Conservation (phyloP, 2,797 vertebrate species). For the Antennarius maculatus region DNA sequence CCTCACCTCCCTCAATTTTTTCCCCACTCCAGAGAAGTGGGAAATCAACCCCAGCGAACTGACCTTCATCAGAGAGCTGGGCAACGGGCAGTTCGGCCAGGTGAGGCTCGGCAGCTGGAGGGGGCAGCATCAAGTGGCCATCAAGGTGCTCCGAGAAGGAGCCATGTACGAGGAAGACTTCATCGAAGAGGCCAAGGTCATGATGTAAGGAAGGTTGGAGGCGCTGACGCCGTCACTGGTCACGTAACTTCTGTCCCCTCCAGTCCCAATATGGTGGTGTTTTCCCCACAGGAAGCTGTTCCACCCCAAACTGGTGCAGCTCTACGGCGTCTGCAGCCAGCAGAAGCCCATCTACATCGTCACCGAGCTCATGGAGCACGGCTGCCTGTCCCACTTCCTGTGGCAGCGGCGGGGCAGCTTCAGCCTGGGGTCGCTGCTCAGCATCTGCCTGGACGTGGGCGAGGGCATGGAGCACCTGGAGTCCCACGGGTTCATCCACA, state of each 20-base stretch:
- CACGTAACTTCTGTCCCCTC: too few relatives aligned
- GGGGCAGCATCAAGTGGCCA: constrained; percentile 91
- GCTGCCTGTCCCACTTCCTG: constrained; percentile 91
- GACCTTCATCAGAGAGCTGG: constrained; percentile 85
- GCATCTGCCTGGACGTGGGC: constrained; percentile 90
- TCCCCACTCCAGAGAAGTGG: constrained; percentile 84
- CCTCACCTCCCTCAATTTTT: too few relatives aligned
- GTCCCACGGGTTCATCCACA: constrained; percentile 89
- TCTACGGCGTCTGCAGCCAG: constrained; percentile 93
- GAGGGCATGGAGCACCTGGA: constrained; percentile 95
- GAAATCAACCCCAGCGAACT: constrained; percentile 87
- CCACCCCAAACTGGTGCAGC: constrained; percentile 92
- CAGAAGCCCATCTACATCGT: constrained; percentile 93
- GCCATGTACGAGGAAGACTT: constrained; percentile 97
- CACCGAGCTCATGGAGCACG: constrained; percentile 94
- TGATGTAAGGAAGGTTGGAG: constrained; percentile 85
- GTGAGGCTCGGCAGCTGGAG: constrained; percentile 87
- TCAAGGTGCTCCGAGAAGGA: constrained; percentile 91
- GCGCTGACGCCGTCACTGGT: too few relatives aligned
- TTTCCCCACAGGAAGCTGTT: constrained; percentile 87
- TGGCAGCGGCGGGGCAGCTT: constrained; percentile 84
- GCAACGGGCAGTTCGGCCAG: constrained; percentile 87
- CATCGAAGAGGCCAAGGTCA: constrained; percentile 96
- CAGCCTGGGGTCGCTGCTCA: constrained; percentile 82
- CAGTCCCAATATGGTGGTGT: background rate